Conservation (phyloP, 2,797 vertebrate species). For the Anguilla obscura region DNA sequence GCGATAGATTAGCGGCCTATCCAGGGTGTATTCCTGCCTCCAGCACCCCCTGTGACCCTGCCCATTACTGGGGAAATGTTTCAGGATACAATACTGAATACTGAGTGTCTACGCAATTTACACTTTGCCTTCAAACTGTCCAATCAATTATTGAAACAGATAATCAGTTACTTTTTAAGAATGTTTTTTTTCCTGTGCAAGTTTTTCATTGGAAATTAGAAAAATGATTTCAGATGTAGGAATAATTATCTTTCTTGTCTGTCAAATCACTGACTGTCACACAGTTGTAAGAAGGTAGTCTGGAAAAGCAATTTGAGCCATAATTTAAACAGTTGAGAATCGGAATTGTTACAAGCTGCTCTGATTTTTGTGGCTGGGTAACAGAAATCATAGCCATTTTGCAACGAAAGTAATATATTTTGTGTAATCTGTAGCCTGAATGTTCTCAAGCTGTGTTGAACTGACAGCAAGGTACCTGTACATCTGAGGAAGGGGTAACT, state of each 20-base stretch:
- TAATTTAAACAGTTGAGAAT: background rate
- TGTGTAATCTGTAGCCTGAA: background rate
- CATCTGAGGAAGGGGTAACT: background rate
- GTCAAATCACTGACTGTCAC: background rate
- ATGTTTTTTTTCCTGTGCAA: background rate
- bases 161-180: background rate
- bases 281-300: background rate
- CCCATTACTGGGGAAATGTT: too few relatives aligned
- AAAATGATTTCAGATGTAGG: background rate
- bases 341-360: background rate
- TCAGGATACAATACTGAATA: too few relatives aligned
- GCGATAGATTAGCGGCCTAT: too few relatives aligned
- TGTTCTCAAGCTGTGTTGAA: background rate
- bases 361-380: background rate
- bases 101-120: background rate
- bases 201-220: background rate
- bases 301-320: background rate
- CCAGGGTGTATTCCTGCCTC: too few relatives aligned
- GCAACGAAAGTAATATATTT: background rate
- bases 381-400: background rate
- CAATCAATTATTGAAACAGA: background rate
- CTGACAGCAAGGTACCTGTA: background rate
- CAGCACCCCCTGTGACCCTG: too few relatives aligned
- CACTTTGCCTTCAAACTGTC: background rate
- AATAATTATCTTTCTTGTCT: background rate